phyloP scores from a whole-genome alignment of 2,888 invertebrate genomes.

The Flexamia atlantica region DNA sequence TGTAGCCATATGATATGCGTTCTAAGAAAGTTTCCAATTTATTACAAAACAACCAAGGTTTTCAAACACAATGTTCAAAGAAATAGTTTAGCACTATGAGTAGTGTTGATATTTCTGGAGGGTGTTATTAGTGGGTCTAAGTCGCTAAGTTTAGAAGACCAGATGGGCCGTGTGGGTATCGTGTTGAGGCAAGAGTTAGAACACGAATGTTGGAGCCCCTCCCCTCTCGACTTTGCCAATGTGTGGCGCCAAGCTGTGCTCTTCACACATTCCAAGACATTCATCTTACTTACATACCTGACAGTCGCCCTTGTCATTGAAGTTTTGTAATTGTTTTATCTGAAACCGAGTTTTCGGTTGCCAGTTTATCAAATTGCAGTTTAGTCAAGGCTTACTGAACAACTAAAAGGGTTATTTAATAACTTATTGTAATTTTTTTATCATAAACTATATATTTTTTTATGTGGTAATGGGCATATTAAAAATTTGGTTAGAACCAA shows the following conservation, averaged over 20 bases:
- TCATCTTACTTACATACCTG: background rate
- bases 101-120: slow-evolving; percentile 23
- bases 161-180: slow-evolving; percentile 1
- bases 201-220: background rate
- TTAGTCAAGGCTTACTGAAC: no score
- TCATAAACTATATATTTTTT: no score
- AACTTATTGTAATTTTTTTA: no score
- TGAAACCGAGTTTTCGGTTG: no score
- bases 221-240: background rate
- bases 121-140: slow-evolving; percentile 15
- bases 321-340: no score
- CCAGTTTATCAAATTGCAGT: no score
- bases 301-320: background rate
- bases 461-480: no score
- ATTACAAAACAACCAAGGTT: background rate
- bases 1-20: background rate
- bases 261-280: background rate
- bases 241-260: background rate
- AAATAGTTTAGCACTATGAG: slow-evolving; percentile 14
- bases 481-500: no score
- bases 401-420: no score
- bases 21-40: background rate
- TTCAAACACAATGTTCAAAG: background rate
- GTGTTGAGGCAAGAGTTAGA: background rate
- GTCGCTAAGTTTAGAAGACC: slow-evolving; percentile 13